Conservation (phyloP, 2,797 vertebrate genomes). For the Lepus townsendii region DNA sequence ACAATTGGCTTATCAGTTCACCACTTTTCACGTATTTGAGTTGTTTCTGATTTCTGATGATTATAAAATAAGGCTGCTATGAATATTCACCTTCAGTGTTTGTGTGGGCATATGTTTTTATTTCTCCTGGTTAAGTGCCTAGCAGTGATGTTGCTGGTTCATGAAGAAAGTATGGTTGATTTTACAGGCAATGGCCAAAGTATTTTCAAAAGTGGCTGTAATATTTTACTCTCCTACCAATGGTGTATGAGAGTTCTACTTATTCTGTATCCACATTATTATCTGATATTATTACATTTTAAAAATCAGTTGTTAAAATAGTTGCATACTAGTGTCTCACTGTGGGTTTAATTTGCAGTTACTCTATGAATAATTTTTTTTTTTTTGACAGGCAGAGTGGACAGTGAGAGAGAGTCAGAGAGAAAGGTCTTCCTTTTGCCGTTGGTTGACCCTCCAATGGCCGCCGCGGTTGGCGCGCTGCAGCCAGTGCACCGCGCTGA, state of each 20-base stretch:
- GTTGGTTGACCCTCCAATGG: too few relatives aligned
- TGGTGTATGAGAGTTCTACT: neutral
- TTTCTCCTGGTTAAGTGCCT: neutral
- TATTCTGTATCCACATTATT: neutral
- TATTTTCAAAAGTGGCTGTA: neutral
- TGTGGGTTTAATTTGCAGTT: conserved; percentile 38
- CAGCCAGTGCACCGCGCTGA: too few relatives aligned
- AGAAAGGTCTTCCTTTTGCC: too few relatives aligned
- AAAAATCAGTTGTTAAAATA: neutral
- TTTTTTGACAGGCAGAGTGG: too few relatives aligned
- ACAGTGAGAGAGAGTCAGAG: too few relatives aligned
- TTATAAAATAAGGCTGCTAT: neutral
- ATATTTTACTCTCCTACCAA: neutral
- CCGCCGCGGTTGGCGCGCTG: too few relatives aligned
- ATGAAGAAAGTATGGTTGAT: neutral
- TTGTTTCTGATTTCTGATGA: neutral
- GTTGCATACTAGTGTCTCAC: neutral
- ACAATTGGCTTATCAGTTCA: neutral
- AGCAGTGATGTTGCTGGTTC: neutral
- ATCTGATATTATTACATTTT: neutral
- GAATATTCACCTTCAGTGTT: neutral
- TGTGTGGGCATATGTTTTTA: neutral
- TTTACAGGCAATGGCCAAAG: neutral
- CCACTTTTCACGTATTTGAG: neutral
- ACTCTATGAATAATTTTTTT: neutral